Evolutionary conservation across 2,113 vertebrate genomes (phyloP), one percentile per base, ranked within the genome.

Genomic region (Brienomyrus brachyistius): DNA sequence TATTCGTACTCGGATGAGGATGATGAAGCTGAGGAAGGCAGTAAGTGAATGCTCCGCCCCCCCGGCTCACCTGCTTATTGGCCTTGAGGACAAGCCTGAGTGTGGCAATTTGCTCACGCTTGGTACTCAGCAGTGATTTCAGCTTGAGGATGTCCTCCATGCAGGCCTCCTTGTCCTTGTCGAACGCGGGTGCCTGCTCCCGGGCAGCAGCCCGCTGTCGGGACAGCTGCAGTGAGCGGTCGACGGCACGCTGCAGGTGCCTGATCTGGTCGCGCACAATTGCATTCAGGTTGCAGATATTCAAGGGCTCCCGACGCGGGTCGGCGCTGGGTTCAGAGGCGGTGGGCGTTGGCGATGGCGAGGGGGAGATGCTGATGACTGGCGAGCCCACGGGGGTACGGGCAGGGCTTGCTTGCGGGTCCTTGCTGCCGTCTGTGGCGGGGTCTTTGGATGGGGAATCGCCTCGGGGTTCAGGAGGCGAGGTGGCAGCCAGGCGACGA

Each of bases 241-340:
- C 98, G 6, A 99, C 98, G 0, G 98, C 98, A 90, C 97, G 97
- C 94, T 99, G 98, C 90, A 99, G 95, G 91, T 99, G 97, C 94
- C 97, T 97, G 92, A 99, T 98, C 97, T 99, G 98, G 93, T 99
- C 98, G 93, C 97, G 96, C 94, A 99, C 97, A 90, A 99, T 98
- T 93, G 98, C 97, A 35, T 98, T 98, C 90, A 99, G 98, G 95
- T 98, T 98, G 95, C 98, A 97, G 94, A 99, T 97, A 92, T 98
- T 99, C 96, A 97, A 97, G 31, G 98, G 98, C 94, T 99, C 98
- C 90, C 96, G 97, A 80, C 98, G 97, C 90, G 97, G 96, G 93
- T 99, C 98, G 86, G 95, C 96, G 17, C 92, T 89, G 0, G 95
- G 94, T 43, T 97, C 96, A 0, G 97, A 94, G 35, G 97, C 95